phyloP scores from a whole-genome alignment of 1,140 invertebrate genomes.

The Euwallacea similis region DNA sequence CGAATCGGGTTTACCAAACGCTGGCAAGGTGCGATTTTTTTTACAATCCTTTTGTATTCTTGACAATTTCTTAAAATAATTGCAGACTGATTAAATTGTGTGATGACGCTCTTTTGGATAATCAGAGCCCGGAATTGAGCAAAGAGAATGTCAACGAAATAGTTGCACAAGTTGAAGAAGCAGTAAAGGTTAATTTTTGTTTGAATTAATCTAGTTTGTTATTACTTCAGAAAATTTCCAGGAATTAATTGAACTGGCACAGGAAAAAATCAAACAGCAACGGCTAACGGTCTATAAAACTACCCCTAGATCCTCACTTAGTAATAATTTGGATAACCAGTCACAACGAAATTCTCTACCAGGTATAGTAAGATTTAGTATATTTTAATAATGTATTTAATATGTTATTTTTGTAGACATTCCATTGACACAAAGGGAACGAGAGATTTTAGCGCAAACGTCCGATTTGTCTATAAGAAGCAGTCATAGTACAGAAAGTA shows the following conservation, averaged over 20 bases:
- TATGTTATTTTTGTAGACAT: conserved; percentile 65
- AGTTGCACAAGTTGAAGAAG: conserved; percentile 75
- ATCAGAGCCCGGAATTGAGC: conserved; percentile 65
- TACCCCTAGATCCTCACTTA: conserved; percentile 48
- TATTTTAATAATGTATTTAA: not conserved
- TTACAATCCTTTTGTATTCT: not conserved
- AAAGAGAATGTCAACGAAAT: conserved; percentile 77
- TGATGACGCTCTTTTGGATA: conserved; percentile 81
- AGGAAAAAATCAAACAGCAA: conserved; percentile 66
- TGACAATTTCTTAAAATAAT: not conserved
- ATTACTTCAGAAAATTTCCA: conserved; percentile 43
- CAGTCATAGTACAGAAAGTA: conserved; percentile 76
- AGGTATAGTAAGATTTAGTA: not conserved
- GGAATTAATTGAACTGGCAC: conserved; percentile 66
- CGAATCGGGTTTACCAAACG: conserved; percentile 83
- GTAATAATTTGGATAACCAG: conserved; percentile 48
- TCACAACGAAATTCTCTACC: conserved; percentile 69
- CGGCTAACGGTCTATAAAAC: conserved; percentile 52
- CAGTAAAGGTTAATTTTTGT: conserved; percentile 64
- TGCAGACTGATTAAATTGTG: conserved; percentile 76
- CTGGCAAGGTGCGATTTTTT: conserved; percentile 63
- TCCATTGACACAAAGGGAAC: conserved; percentile 74
- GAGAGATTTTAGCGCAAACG: conserved; percentile 67
- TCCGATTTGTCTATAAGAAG: conserved; percentile 58
- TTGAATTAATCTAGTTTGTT: not conserved